A percentile compares a stretch with the other conserved stretches of the same genome.
These are phyloP conservation scores for Rousettus leschenaultii DNA, from an alignment of 2,113 vertebrate genomes.

Conservation along the genomic window DNA sequence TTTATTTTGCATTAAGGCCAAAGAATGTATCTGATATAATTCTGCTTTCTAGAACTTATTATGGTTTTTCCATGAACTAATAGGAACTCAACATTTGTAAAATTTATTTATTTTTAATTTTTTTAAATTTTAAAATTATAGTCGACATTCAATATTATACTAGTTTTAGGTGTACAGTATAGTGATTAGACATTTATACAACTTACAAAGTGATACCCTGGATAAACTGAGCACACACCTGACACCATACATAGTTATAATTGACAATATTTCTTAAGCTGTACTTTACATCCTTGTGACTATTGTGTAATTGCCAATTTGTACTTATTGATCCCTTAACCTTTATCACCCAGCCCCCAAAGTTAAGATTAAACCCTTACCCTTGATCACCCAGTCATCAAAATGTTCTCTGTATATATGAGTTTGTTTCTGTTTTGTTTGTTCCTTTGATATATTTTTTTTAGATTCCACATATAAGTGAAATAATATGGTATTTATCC, in stretches of 20 bases:
- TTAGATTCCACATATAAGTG: too few relatives aligned
- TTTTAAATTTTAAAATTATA: not conserved
- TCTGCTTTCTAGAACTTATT: not conserved
- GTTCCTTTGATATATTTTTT: too few relatives aligned
- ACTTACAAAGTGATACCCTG: not conserved
- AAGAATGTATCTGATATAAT: not conserved
- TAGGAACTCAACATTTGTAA: not conserved
- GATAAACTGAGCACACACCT: too few relatives aligned
- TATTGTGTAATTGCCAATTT: not conserved
- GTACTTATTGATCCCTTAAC: not conserved
- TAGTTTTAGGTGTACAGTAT: not conserved
- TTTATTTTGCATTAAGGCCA: not conserved
- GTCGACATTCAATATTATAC: not conserved
- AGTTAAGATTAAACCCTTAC: not conserved
- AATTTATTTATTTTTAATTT: not conserved
- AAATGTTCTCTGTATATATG: not conserved
- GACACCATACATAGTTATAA: too few relatives aligned
- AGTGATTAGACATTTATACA: not conserved
- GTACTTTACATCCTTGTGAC: not conserved
- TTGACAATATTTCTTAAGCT: not conserved
- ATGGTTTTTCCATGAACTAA: not conserved
- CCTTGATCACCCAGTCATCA: too few relatives aligned
- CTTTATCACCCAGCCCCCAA: too few relatives aligned
- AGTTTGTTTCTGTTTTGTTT: too few relatives aligned
- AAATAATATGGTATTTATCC: too few relatives aligned